These are phyloP conservation scores for Epicampocera succincta DNA, from an alignment of 2,888 invertebrate species.

Conservation along the genomic window DNA sequence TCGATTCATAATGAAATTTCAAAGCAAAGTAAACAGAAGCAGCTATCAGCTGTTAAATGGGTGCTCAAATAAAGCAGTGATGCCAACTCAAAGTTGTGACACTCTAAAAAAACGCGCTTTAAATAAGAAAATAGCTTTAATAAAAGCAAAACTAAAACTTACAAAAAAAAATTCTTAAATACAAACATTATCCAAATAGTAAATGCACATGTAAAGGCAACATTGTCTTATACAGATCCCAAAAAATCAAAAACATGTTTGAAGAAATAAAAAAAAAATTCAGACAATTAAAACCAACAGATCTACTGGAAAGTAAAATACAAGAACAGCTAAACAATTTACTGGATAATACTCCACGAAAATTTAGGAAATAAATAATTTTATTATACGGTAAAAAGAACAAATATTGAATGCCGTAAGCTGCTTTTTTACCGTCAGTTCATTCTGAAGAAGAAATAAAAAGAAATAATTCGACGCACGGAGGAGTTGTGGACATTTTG, in stretches of 20 bases:
- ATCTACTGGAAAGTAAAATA: too few relatives aligned
- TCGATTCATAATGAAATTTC: too few relatives aligned
- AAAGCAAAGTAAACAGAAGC: too few relatives aligned
- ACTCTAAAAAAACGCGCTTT: too few relatives aligned
- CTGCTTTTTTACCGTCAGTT: too few relatives aligned
- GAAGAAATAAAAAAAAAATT: constrained; percentile 20
- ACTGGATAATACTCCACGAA: neutral
- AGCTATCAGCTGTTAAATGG: too few relatives aligned
- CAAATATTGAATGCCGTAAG: constrained; percentile 15
- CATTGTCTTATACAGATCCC: neutral
- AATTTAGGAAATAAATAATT: constrained; percentile 3
- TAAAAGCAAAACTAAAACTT: constrained; percentile 5
- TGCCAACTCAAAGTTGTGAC: too few relatives aligned
- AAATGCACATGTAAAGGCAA: too few relatives aligned
- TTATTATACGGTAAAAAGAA: neutral
- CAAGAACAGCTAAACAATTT: neutral
- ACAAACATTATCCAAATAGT: too few relatives aligned
- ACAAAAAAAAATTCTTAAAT: too few relatives aligned
- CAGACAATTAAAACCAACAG: neutral
- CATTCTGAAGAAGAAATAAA: neutral
- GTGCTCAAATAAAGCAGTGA: too few relatives aligned
- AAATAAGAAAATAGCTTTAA: too few relatives aligned
- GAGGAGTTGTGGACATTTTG: neutral
- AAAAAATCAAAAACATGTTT: constrained; percentile 20
- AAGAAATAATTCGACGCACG: neutral